phyloP scores from a whole-genome alignment of 2,797 vertebrate species.

The Pangasius krempfi region DNA sequence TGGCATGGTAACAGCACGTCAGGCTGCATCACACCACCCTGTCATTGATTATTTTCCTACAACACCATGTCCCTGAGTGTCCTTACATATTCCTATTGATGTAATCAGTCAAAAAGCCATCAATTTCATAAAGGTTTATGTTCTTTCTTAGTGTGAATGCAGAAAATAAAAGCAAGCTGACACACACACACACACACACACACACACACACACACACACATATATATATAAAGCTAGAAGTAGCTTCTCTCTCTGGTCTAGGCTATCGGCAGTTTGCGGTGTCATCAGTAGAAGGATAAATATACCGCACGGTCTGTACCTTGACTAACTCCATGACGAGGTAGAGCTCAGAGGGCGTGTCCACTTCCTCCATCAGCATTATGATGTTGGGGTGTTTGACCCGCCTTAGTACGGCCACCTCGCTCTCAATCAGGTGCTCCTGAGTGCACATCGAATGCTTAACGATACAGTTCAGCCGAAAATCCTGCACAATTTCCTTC shows the following conservation, averaged over 20 bases:
- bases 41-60: no score
- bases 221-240: no score
- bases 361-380: conserved; percentile 95
- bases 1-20: no score
- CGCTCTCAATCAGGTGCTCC: conserved; percentile 97
- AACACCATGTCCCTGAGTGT: no score
- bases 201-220: no score
- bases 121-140: no score
- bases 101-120: no score
- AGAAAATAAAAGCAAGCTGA: background rate
- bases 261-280: background rate
- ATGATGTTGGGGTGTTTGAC: conserved; percentile 98
- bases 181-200: no score
- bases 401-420: conserved; percentile 90
- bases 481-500: background rate
- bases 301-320: conserved; percentile 24
- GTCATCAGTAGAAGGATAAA: background rate
- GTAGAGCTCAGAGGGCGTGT: conserved; percentile 88
- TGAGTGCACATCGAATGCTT: conserved; percentile 60
- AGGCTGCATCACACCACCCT: no score
- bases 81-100: no score
- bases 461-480: background rate
- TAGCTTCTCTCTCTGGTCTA: no score
- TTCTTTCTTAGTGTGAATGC: no score
- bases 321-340: conserved; percentile 91